Evolutionary conservation across 2,888 invertebrate genomes (phyloP), one percentile per base, ranked within the genome.

Genomic region (Ditula angustiorana): DNA sequence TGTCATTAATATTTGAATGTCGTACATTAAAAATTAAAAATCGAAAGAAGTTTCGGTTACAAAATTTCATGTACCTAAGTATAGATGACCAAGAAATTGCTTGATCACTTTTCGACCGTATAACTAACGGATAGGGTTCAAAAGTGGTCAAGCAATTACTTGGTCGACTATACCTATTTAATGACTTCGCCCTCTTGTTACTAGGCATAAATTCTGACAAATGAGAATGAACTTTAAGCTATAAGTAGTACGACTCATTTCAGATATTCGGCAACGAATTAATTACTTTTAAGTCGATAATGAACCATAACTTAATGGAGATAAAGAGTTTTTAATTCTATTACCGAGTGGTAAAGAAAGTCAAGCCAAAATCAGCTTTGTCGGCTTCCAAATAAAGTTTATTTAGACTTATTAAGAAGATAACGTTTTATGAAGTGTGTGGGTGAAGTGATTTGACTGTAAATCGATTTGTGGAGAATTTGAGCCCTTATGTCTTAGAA

Each of bases 371-470:
- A 35, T 35, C 1, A 10, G 2, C n/a, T 3, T 11, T 35, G 13
- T n/a, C 13, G 1, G 0, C 0, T 24, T 5, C 0, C 0, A 7
- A 2, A 30, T 26, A 16, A 35, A 35, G 53, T 8, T 35, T 13
- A 10, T 23, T 35, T 53, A 23, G 19, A 10, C 1, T 11, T 3
- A n/a, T 26, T 49, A 13, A 13, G 5, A 8, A 26, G 3, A 23
- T 19, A 10, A 19, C 13, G 21, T n/a, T 13, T 53, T 53, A 53
- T 53, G 35, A 53, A 30, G 53, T 23, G 44, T 23, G 53, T 53
- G 53, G 53, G 53, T 53, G 53, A 35, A 53, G 21, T 53, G 53
- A 53, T 53, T 53, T 53, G 53, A 35, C 53, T 53, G 33, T 0
- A 13, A 53, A 23, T 35, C 3, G 2, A 23, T 4, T 23, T 4